A percentile compares a stretch with the other conserved stretches of the same genome.
phyloP scores from a whole-genome alignment of 1,140 invertebrate genomes.

The Pogonus chalceus region DNA sequence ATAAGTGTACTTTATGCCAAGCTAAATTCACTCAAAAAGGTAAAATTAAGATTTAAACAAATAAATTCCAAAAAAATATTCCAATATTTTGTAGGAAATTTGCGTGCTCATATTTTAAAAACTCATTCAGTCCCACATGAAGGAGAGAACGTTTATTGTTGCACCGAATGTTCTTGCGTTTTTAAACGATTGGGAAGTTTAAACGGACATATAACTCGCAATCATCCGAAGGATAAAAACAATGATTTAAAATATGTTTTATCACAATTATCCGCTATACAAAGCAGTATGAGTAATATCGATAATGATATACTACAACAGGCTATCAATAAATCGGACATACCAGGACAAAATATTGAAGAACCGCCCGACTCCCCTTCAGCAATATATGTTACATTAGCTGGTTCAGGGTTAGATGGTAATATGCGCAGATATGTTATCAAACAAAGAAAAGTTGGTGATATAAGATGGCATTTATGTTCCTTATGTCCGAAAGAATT shows the following conservation, averaged over 20 bases:
- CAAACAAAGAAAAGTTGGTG: slow-evolving; percentile 25
- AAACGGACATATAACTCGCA: slow-evolving; percentile 58
- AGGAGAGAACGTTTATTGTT: slow-evolving; percentile 46
- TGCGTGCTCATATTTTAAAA: slow-evolving; percentile 56
- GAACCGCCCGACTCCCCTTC: neutral
- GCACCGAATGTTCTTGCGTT: slow-evolving; percentile 56
- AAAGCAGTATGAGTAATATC: slow-evolving; percentile 16
- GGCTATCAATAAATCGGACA: slow-evolving; percentile 39
- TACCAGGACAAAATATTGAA: neutral
- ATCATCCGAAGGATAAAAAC: slow-evolving; percentile 32
- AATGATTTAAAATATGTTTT: slow-evolving; percentile 25
- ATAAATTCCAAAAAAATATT: too few relatives aligned
- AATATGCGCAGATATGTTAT: slow-evolving; percentile 22
- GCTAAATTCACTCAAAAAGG: slow-evolving; percentile 57
- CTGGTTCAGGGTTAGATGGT: slow-evolving; percentile 20
- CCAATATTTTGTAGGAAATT: slow-evolving; percentile 45
- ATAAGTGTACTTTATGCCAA: slow-evolving; percentile 55
- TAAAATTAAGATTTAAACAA: too few relatives aligned
- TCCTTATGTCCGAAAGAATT: slow-evolving; percentile 28
- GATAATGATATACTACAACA: slow-evolving; percentile 47
- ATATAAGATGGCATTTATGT: slow-evolving; percentile 28
- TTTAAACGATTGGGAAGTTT: slow-evolving; percentile 60
- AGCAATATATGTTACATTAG: slow-evolving; percentile 17
- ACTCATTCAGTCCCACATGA: slow-evolving; percentile 50
- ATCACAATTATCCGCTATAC: slow-evolving; percentile 24